Evolutionary conservation across 1,140 invertebrate genomes (phyloP).

Genomic region (Octopus bimaculoides): DNA sequence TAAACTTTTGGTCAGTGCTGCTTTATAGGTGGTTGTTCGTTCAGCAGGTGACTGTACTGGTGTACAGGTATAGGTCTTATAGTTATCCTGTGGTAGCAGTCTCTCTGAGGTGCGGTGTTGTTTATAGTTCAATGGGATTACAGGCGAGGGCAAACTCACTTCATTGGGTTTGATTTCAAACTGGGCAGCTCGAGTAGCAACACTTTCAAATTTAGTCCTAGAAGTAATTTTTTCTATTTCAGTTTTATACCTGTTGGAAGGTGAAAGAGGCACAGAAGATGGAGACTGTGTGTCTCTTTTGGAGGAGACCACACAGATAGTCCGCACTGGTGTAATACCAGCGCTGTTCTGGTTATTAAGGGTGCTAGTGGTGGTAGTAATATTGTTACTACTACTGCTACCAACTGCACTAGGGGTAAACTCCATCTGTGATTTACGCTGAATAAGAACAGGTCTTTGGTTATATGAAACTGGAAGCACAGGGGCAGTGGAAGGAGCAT

Average conservation of each 20-base stretch:
- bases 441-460: conserved; percentile 32
- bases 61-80: not conserved
- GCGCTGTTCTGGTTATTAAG: not conserved
- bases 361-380: not conserved
- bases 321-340: not conserved
- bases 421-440: conserved; percentile 49
- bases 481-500: too few relatives aligned
- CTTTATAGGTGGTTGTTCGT: not conserved
- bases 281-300: not conserved
- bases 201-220: conserved; percentile 42
- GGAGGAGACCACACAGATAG: not conserved
- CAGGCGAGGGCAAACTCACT: conserved; percentile 17
- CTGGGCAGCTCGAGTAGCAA: conserved; percentile 37
- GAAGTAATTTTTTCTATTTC: conserved; percentile 48
- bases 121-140: not conserved
- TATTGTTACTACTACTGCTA: conserved; percentile 8
- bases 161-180: conserved; percentile 39
- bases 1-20: not conserved
- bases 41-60: conserved; percentile 5
- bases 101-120: too few relatives aligned
- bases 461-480: not conserved
- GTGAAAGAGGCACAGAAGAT: not conserved
- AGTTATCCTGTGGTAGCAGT: too few relatives aligned
- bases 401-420: not conserved
- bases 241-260: conserved; percentile 37